Evolutionary conservation across 2,888 invertebrate species (phyloP), one percentile per base, ranked within the genome.

Genomic region (Drosophila limbata): DNA sequence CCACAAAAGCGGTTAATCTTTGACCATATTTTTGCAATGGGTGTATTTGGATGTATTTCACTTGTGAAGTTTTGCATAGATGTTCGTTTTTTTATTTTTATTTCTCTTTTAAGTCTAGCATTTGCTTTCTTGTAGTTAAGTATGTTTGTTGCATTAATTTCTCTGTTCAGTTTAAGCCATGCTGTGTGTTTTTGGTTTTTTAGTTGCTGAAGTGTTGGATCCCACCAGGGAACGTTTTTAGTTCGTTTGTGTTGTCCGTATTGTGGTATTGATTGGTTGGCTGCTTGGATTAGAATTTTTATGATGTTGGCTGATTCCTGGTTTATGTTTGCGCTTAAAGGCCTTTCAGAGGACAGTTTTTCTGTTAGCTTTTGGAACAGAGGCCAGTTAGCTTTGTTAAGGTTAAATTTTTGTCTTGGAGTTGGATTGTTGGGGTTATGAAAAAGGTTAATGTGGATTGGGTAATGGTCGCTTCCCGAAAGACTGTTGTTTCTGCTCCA

Each of bases 381-480:
- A 11, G 48, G 48, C 33, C 48, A 50, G 48, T 50, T 50, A 10
- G 48, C 48, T 17, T 48, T 48, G 48, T 48, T 31, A 4, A 31
- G 11, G 17, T 31, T 31, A 15, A 48, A 48, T 48, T 48, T 48
- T 15, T 31, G 48, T 10, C 48, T 2, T 48, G 31, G 1, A 4
- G 10, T 33, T 0, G 15, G 48, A 5, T 8, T 8, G 5, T 2
- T 31, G 4, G 2, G 11, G 11, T 13, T 33, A 4, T 17, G 25
- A 25, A 19, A 19, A 19, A 48, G 17, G 35, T 11, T 17, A 10
- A 48, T 48, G 31, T 31, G 48, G 1, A 48, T 40, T 40, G 53
- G 53, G 9, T 8, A 42, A 6, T 42, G 53, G 8, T 53, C 40
- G 5, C 53, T 53, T 11, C 53, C 53, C 11, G 40, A 42, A 13